These are phyloP conservation scores for Cosmorhoe ocellata DNA, from an alignment of 2,888 invertebrate species.

Conservation along the genomic window DNA sequence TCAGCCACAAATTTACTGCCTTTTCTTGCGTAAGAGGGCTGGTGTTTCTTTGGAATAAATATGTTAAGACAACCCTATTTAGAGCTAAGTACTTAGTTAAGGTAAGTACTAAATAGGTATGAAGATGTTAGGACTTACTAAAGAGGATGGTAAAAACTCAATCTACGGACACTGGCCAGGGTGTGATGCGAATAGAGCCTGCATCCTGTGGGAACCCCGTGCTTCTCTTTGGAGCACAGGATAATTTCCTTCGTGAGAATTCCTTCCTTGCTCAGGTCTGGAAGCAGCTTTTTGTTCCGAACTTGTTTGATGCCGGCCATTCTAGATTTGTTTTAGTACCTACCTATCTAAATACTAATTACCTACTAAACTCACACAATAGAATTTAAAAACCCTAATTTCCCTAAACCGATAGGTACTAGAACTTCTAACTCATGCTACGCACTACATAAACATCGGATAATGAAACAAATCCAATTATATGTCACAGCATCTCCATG, in stretches of 20 bases:
- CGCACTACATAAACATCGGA: conserved; percentile 1
- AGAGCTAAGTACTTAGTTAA: no score
- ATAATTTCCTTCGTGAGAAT: conserved; percentile 62
- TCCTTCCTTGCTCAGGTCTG: conserved; percentile 71
- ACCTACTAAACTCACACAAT: conserved; percentile 11
- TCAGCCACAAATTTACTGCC: no score
- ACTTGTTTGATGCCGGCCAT: conserved; percentile 64
- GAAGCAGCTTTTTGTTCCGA: conserved; percentile 70
- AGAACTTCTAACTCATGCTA: conserved; percentile 16
- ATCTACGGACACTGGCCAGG: conserved; percentile 79
- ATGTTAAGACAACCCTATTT: no score
- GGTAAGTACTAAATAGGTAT: background rate
- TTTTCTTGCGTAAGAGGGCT: no score
- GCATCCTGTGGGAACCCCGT: conserved; percentile 66
- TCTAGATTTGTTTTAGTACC: conserved; percentile 12
- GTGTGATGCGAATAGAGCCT: conserved; percentile 84
- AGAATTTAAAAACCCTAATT: conserved; percentile 27
- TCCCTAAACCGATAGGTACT: conserved; percentile 14
- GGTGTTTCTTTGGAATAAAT: no score
- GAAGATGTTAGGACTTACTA: conserved; percentile 59
- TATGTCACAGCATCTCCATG: conserved; percentile 4
- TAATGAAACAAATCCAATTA: no score
- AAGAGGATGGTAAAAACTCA: conserved; percentile 70
- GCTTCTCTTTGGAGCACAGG: conserved; percentile 65
- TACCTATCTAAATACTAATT: background rate